phyloP scores from a whole-genome alignment of 1,140 invertebrate species.

The honey bee (Apis mellifera) region DNA sequence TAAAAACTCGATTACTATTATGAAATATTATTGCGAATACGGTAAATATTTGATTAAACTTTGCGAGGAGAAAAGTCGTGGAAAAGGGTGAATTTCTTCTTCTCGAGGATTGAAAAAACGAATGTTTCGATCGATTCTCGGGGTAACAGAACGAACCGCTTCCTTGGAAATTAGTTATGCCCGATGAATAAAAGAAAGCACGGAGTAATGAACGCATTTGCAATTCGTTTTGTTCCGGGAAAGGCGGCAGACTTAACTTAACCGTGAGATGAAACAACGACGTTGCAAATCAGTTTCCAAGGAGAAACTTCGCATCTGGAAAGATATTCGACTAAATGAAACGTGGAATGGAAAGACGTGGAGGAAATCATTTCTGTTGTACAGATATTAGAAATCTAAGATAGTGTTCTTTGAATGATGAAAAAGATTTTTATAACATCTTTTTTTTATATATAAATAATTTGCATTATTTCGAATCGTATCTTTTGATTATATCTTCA shows the following conservation, averaged over 20 bases:
- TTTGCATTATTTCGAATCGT: no score
- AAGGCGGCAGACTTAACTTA: not conserved
- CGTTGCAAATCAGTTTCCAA: constrained; percentile 27
- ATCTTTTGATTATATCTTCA: no score
- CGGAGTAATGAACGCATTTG: constrained; percentile 29
- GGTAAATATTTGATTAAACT: not conserved
- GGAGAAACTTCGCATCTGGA: not conserved
- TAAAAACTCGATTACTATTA: no score
- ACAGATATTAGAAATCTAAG: not conserved
- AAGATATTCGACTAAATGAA: not conserved
- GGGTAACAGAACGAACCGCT: not conserved
- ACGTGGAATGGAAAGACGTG: not conserved
- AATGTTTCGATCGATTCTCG: not conserved
- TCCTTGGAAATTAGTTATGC: constrained; percentile 30
- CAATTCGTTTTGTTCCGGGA: constrained; percentile 22
- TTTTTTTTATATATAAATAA: no score
- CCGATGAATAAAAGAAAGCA: constrained; percentile 38
- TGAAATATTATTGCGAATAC: not conserved
- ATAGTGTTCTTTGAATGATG: not conserved
- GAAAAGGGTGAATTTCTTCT: not conserved
- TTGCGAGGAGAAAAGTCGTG: not conserved
- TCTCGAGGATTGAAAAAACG: no score
- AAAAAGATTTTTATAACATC: no score
- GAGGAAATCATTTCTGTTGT: not conserved
- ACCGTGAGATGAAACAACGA: constrained; percentile 17